Evolutionary conservation across 1,140 invertebrate genomes (phyloP), one percentile per base, ranked within the genome.

Genomic region (Neodiprion lecontei): DNA sequence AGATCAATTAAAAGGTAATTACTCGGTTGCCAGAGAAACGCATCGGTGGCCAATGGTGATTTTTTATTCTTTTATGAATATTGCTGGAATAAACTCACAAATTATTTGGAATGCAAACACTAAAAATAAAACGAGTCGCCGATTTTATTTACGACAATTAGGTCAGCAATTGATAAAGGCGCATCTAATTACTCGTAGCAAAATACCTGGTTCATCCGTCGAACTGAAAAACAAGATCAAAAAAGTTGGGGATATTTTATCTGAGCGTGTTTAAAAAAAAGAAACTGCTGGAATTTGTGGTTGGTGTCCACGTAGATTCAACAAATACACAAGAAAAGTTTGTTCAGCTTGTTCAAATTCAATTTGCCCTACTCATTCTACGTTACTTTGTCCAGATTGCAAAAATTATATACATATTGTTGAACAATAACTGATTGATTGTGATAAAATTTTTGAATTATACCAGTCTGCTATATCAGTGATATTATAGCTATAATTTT

Each of bases 1-100:
- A n/a, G 85, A 88, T 76, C 73, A 86, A 77, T 74, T 85, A 73
- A 78, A 75, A 72, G 72, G 75, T 3, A 69, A 28, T 9, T 84
- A 81, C 73, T 78, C 70, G 48, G 70, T 71, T 61, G 23, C 67
- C 10, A 28, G 83, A 69, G 79, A 73, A 21, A 83, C 74, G 8
- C 69, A 72, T n/a, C 72, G 84, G 11, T 84, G 82, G 83, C 84
- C 86, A 71, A 70, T 85, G 72, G 69, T 70, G 2, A 69, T 72
- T 69, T 80, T 79, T 72, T 72, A 17, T 17, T 17, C 17, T 17
- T 17, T 17, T 17, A 17, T 17, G 17, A 17, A 17, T 17, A 17
- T 17, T 17, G 70, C 23, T 8, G 69, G 61, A 8, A 68, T 75
- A 1, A 75, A 75, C 21, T 14, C 70, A 9, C 74, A 72, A 71